Evolutionary conservation across 2,113 vertebrate genomes (phyloP), one percentile per base, ranked within the genome.

Genomic region (Paedocypris sp.): DNA sequence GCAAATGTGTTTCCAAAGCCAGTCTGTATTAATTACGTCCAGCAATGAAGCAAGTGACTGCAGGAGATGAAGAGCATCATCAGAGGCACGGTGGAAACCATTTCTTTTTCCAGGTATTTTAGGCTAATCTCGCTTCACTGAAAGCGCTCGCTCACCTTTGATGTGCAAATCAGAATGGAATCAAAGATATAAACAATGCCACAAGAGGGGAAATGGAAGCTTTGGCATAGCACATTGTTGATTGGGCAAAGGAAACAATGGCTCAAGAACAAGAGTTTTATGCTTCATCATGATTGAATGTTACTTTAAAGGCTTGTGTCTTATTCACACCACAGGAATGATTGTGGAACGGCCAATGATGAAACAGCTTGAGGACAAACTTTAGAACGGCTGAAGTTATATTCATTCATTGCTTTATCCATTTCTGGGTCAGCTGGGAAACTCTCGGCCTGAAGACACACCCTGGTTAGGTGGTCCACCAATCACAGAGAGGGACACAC

Each of bases 41-140:
- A 20, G 52, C 75, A 79, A 79, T 82, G 78, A 80, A 66, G 62
- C 33, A 39, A 51, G 65, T 60, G 66, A 67, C 63, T 64, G 20
- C 32, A 25, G 29, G 65, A 67, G 67, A 73, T 74, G 75, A 71
- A 71, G 52, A 66, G 66, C 50, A 66, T 49, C 46, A 68, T 71
- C 66, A 76, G 53, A 66, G 35, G 52, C 71, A 68, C 68, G 73
- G 72, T 66, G 39, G 60, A 50, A 75, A 71, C 75, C 39, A 56
- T 36, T 61, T 41, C 50, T 63, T 74, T 69, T 77, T 77, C 70
- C 7, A 57, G 67, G 73, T 77, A 77, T 76, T 80, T 80, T 62
- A 68, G 77, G 68, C 65, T 82, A 80, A 82, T 80, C 79, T 64
- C 56, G 69, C 74, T 75, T 73, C 62, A 72, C 72, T 71, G 58